Base-by-base conservation (phyloP, 2,113 vertebrate species). In the Bungarus multicinctus region DNA sequence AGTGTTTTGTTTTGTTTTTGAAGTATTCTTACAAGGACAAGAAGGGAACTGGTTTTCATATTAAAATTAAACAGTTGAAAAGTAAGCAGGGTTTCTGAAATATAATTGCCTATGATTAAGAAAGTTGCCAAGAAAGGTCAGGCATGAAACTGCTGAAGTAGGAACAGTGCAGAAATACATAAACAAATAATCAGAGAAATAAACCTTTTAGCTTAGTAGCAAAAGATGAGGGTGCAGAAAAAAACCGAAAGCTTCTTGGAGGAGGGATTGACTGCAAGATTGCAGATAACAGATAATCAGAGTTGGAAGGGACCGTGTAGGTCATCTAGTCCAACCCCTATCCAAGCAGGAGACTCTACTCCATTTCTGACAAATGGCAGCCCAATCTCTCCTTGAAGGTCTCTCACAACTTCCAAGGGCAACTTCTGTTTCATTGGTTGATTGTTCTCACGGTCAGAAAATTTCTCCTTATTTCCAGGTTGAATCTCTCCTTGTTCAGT, bases 1-100 rank as follows among this genome's bases (percentile, higher is more conserved):
- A 39, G 69, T n/a, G n/a, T n/a, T n/a, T n/a, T n/a, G n/a, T 8
- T 93, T n/a, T 64, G 4, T 27, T n/a, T 64, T 30, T 12, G 93
- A 92, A 16, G 0, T 12, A 93, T 25, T 92, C 89, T 92, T 88
- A 39, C n/a, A 96, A 96, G 74, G 25, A 64, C 27, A 52, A 93
- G 14, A 93, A 39, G 22, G 54, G 43, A 74, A 50, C 34, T 52
- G 69, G 12, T 25, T 60, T 89, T 60, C 74, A 52, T 88, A 60
- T 43, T 60, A 39, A 90, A 89, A 89, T 93, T 85, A 90, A 58
- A 58, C 14, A 30, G 30, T 30, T 55, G 39, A 54, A 91, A 95
- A 96, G 93, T 87, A 87, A 74, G 93, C 3, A 94, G 11, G 54
- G 6, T 39, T 91, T 92, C 89, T 90, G 25, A 94, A 89, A 2